Evolutionary conservation across 2,113 vertebrate species (phyloP).

Genomic region (Azemiops feae): DNA sequence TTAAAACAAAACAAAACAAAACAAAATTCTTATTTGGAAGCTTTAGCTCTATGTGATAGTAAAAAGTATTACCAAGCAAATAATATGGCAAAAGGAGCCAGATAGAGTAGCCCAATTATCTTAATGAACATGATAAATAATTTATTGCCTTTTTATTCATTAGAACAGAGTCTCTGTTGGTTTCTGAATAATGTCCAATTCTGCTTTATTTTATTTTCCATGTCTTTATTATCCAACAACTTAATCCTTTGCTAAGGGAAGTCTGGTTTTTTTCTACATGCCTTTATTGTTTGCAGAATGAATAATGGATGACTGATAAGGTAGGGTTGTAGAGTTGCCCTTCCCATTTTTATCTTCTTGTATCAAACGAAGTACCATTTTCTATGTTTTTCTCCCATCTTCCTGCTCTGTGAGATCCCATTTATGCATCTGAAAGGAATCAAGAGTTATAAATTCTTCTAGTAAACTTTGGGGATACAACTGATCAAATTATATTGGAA

Average conservation of each 20-base stretch:
- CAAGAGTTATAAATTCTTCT: slow-evolving; percentile 39
- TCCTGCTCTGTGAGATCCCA: slow-evolving; percentile 26
- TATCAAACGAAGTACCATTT: slow-evolving; percentile 45
- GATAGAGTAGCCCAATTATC: slow-evolving; percentile 53
- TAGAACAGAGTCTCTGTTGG: slow-evolving; percentile 43
- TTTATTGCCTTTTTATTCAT: slow-evolving; percentile 57
- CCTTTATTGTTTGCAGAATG: slow-evolving; percentile 66
- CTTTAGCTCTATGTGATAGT: background rate
- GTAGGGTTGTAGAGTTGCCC: slow-evolving; percentile 46
- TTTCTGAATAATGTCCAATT: slow-evolving; percentile 54
- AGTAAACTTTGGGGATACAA: background rate
- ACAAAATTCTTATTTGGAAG: background rate
- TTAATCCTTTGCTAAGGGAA: slow-evolving; percentile 51
- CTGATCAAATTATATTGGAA: accelerated
- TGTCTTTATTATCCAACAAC: slow-evolving; percentile 60
- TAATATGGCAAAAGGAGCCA: slow-evolving; percentile 11
- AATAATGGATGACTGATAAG: slow-evolving; percentile 70
- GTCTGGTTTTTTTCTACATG: slow-evolving; percentile 44
- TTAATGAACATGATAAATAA: slow-evolving; percentile 67
- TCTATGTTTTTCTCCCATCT: slow-evolving; percentile 31
- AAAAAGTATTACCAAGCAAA: slow-evolving; percentile 17
- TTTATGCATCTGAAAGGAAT: slow-evolving; percentile 49
- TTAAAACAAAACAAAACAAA: background rate
- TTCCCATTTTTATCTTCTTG: slow-evolving; percentile 38
- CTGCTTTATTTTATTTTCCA: slow-evolving; percentile 63